Evolutionary conservation across 1,140 invertebrate genomes (phyloP).

Genomic region (Euura lappo): DNA sequence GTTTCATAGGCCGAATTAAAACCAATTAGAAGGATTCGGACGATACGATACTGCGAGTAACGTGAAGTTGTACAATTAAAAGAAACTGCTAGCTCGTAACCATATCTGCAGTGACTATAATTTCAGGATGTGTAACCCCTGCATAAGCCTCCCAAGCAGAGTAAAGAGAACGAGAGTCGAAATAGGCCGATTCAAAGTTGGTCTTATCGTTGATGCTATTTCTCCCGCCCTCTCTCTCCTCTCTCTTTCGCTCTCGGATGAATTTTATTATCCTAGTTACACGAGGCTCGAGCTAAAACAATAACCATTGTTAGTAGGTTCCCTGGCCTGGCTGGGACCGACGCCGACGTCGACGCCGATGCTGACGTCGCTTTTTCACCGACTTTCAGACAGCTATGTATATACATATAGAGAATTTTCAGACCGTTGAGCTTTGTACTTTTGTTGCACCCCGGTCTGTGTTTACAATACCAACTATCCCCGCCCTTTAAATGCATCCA

Average conservation of each 20-base stretch:
- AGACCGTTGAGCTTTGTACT: background rate
- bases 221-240: background rate
- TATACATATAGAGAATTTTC: background rate
- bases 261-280: slow-evolving; percentile 45
- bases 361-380: background rate
- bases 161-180: background rate
- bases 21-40: too few relatives aligned
- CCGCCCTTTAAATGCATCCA: slow-evolving; percentile 39
- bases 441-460: background rate
- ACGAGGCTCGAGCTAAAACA: slow-evolving; percentile 33
- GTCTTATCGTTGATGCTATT: background rate
- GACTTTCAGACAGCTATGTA: too few relatives aligned
- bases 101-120: background rate
- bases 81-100: background rate
- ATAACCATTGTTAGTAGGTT: slow-evolving; percentile 48
- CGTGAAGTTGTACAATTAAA: background rate
- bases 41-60: too few relatives aligned
- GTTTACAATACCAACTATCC: slow-evolving; percentile 19
- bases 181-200: slow-evolving; percentile 7
- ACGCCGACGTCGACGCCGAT: background rate
- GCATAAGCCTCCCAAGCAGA: background rate
- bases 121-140: background rate
- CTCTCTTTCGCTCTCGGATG: background rate
- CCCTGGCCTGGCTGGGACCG: background rate
- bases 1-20: too few relatives aligned